A percentile compares a stretch with the other conserved stretches of the same genome.
Evolutionary conservation across 2,888 invertebrate genomes (phyloP).

Genomic region (Drosophila formosana): DNA sequence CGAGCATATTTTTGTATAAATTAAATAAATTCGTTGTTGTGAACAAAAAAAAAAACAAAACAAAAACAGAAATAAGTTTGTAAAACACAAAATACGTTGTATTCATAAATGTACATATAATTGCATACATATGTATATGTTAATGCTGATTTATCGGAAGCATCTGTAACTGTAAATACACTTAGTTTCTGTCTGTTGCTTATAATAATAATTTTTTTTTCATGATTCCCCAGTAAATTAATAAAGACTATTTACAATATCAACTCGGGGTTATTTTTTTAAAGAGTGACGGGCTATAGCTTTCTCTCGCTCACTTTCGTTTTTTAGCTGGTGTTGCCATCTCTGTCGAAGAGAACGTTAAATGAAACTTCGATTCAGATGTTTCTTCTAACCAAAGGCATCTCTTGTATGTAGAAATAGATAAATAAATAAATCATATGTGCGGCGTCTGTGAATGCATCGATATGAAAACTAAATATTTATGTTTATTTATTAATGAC

Average conservation of each 20-base stretch:
- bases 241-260: constrained; percentile 16
- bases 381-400: background rate
- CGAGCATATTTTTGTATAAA: constrained; percentile 68
- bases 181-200: constrained; percentile 3
- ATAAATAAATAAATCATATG: constrained; percentile 1
- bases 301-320: constrained; percentile 2
- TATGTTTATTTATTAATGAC: constrained; percentile 72
- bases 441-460: background rate
- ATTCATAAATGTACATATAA: constrained; percentile 22
- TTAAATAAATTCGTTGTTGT: constrained; percentile 72
- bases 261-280: background rate
- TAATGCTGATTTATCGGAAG: background rate
- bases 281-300: background rate
- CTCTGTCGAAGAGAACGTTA: background rate
- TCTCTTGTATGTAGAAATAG: background rate
- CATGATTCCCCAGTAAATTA: constrained; percentile 3
- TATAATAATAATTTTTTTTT: constrained; percentile 7
- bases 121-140: background rate
- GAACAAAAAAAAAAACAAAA: constrained; percentile 16
- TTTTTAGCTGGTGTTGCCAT: background rate
- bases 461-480: constrained; percentile 52
- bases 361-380: background rate
- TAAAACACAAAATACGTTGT: constrained; percentile 28
- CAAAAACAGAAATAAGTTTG: constrained; percentile 17
- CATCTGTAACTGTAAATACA: constrained; percentile 23